Evolutionary conservation across 2,888 invertebrate genomes (phyloP).

Genomic region (Argynnis bischoffii): DNA sequence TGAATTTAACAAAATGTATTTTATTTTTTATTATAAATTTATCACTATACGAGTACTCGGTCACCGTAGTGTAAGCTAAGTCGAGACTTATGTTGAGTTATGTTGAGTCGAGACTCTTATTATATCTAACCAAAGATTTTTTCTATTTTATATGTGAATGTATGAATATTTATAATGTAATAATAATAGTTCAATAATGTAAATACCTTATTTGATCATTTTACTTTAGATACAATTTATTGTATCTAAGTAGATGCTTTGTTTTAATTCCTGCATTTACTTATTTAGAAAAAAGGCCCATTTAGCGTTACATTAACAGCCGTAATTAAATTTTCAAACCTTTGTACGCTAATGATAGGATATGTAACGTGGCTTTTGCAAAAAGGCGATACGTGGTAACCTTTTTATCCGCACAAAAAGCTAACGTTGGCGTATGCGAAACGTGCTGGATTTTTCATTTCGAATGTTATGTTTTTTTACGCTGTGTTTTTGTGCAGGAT

Average conservation of each 20-base stretch:
- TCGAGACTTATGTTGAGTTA: no score
- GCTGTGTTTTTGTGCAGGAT: conserved; percentile 10
- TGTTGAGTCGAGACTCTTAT: no score
- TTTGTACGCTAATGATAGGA: conserved; percentile 29
- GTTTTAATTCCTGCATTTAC: conserved; percentile 7
- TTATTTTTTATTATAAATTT: no score
- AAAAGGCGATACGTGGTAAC: conserved; percentile 24
- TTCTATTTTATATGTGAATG: no score
- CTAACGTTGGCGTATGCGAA: conserved; percentile 20
- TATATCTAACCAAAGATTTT: no score
- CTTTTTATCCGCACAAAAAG: conserved; percentile 21
- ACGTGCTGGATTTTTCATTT: conserved; percentile 26
- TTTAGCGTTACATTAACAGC: conserved; percentile 9
- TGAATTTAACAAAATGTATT: no score
- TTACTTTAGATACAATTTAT: no score
- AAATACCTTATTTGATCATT: no score
- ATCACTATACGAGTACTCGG: no score
- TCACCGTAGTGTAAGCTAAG: no score
- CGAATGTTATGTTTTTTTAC: conserved; percentile 14
- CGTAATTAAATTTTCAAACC: conserved; percentile 22
- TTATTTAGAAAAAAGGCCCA: conserved; percentile 11
- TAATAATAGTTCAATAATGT: no score
- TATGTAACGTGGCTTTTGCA: conserved; percentile 26
- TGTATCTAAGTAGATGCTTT: background rate
- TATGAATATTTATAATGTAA: no score